Conservation (phyloP, 2,113 vertebrate species). For the Myrmecobius fasciatus region DNA sequence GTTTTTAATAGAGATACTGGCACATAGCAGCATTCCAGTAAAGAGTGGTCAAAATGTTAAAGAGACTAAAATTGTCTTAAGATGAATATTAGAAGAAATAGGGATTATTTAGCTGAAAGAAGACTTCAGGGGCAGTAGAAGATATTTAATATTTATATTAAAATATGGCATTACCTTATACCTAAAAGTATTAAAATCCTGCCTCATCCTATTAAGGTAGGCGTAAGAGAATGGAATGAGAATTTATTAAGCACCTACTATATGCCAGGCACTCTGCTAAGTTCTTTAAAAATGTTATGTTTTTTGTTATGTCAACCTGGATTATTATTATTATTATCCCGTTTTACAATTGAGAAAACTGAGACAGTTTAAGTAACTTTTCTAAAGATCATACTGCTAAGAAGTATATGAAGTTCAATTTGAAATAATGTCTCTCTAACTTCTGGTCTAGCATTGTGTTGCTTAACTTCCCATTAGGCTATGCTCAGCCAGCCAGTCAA, state of each 20-base stretch:
- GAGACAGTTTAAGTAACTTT: neutral
- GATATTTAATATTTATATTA: neutral
- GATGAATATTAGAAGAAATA: neutral
- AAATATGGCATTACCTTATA: neutral
- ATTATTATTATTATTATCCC: neutral
- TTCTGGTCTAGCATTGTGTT: no score
- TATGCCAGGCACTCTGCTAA: neutral
- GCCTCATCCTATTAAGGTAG: neutral
- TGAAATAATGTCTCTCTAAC: no score
- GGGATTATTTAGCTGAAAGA: neutral
- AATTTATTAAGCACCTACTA: neutral
- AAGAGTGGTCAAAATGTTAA: neutral
- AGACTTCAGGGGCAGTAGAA: neutral
- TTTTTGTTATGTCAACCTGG: no score
- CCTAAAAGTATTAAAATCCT: neutral
- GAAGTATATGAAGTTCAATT: neutral
- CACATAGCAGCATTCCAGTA: neutral
- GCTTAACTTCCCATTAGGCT: no score
- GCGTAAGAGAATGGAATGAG: neutral
- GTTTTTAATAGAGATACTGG: neutral
- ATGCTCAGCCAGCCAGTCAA: no score
- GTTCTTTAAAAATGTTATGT: neutral
- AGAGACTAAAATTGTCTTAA: neutral
- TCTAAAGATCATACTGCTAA: neutral
- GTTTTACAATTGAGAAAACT: neutral